phyloP scores from a whole-genome alignment of 2,113 vertebrate species.

The Cnemophilus loriae region DNA sequence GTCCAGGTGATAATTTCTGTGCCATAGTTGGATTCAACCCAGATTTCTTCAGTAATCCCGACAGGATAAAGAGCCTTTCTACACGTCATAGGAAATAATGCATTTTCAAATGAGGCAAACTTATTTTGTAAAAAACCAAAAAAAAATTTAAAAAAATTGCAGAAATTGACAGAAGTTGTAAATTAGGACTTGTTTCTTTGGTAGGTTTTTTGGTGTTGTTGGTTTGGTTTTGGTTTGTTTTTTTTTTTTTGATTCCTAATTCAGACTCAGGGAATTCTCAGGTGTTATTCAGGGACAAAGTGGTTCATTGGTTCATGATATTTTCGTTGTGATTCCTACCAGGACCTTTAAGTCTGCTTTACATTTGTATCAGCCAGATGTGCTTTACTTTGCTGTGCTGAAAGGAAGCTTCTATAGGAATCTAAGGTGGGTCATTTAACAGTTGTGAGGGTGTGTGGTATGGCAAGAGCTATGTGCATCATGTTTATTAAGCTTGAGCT shows the following conservation, averaged over 20 bases:
- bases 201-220: neutral
- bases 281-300: neutral
- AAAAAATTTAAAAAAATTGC: neutral
- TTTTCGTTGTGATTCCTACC: neutral
- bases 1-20: neutral
- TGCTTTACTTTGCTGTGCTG: neutral
- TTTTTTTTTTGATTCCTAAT: neutral
- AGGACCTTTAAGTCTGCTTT: neutral
- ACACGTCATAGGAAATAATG: neutral
- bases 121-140: neutral
- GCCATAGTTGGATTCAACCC: neutral
- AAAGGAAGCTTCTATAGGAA: neutral
- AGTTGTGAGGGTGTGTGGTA: neutral
- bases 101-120: neutral
- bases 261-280: slow-evolving; percentile 27
- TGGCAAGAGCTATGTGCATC: neutral
- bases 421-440: neutral
- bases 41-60: neutral
- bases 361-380: neutral
- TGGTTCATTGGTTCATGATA: neutral
- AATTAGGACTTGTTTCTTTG: neutral
- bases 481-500: neutral
- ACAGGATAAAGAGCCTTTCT: neutral
- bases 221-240: neutral
- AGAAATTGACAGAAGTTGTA: neutral